These are phyloP conservation scores for Anguilla marmorata DNA, from an alignment of 2,797 vertebrate species.

Conservation along the genomic window DNA sequence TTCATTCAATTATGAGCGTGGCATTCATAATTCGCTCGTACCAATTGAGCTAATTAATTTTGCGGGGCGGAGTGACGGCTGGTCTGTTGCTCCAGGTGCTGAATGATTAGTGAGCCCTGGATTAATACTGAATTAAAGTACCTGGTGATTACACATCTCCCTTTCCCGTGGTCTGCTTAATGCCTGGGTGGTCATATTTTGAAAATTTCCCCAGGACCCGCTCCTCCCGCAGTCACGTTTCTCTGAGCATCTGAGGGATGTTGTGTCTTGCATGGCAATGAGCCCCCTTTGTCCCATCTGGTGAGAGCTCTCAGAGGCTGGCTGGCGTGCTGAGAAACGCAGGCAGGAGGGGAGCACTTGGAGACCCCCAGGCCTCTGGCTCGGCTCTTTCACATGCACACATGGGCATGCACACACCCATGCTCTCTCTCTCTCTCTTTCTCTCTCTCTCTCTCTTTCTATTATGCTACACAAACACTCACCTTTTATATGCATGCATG, in stretches of 20 bases:
- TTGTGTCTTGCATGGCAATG: slow-evolving; percentile 83
- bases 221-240: slow-evolving; percentile 73
- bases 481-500: neutral
- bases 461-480: neutral
- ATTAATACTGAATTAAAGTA: slow-evolving; percentile 51
- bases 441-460: neutral
- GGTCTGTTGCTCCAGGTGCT: slow-evolving; percentile 25
- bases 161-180: slow-evolving; percentile 58
- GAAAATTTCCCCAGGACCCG: slow-evolving; percentile 74
- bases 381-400: neutral
- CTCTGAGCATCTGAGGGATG: slow-evolving; percentile 80
- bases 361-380: slow-evolving; percentile 9
- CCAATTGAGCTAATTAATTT: slow-evolving; percentile 42
- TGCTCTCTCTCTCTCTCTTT: neutral
- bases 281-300: slow-evolving; percentile 80
- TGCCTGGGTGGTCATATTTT: slow-evolving; percentile 79
- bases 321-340: slow-evolving; percentile 26
- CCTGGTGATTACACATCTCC: slow-evolving; percentile 42
- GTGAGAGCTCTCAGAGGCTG: slow-evolving; percentile 13
- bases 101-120: slow-evolving; percentile 43
- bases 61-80: slow-evolving; percentile 32
- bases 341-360: slow-evolving; percentile 17
- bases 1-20: neutral
- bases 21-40: slow-evolving; percentile 38
- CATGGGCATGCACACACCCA: neutral